Percentiles rank a stretch among this genome's conserved stretches.
Evolutionary conservation across 2,797 vertebrate genomes (phyloP).

Genomic region (Malurus splendens): DNA sequence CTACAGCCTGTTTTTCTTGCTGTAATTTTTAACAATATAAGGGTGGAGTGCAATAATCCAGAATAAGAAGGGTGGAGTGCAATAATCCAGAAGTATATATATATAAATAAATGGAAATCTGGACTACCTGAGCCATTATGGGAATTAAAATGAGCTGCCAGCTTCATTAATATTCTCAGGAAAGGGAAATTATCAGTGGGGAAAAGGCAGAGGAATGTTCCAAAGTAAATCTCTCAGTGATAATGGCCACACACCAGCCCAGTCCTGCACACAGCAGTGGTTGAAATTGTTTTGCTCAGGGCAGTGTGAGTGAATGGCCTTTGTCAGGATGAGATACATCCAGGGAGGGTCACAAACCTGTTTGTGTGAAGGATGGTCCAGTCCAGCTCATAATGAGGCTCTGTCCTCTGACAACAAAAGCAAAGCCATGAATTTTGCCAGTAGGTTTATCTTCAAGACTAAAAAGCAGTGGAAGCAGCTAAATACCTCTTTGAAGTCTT

Average conservation of each 20-base stretch:
- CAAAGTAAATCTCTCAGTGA: background rate
- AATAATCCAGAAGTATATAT: background rate
- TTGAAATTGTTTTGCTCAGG: background rate
- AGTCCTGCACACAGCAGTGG: background rate
- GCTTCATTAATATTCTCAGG: background rate
- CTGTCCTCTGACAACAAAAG: background rate
- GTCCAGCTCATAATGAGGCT: background rate
- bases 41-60: background rate
- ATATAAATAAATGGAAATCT: background rate
- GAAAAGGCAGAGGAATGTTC: background rate
- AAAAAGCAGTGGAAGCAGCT: background rate
- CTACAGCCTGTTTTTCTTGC: background rate
- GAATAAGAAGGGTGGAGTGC: background rate
- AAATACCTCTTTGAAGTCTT: background rate
- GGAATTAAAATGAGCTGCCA: background rate
- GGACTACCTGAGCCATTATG: background rate
- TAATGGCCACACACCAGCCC: background rate
- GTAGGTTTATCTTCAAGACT: background rate
- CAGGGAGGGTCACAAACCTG: background rate
- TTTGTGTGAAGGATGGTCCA: background rate
- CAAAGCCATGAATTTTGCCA: background rate
- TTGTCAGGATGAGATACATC: background rate
- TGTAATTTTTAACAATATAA: background rate
- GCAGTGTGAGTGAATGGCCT: background rate
- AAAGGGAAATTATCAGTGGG: background rate